Evolutionary conservation across 2,888 invertebrate genomes (phyloP).

Genomic region (Heteropelma amictum): DNA sequence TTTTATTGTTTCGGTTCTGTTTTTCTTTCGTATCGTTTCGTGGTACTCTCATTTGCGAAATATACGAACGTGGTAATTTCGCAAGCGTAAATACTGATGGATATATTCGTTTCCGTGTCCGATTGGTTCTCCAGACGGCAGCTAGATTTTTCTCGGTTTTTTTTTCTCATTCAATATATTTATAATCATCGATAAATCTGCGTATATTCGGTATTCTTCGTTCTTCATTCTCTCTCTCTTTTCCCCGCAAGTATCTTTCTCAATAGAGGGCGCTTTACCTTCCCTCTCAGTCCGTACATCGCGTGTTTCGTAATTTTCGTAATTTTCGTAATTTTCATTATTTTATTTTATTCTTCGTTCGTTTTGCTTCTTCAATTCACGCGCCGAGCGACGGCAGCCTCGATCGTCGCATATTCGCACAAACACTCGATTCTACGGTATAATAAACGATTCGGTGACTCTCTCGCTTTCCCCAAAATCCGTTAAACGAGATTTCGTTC

Average conservation of each 20-base stretch:
- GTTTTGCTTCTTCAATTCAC: constrained; percentile 68
- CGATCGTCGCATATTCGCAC: constrained; percentile 1
- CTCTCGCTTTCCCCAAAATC: too few relatives aligned
- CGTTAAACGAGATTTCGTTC: constrained; percentile 8
- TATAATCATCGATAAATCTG: constrained; percentile 48
- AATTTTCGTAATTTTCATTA: not conserved
- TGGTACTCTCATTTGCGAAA: constrained; percentile 31
- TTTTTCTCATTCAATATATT: constrained; percentile 53
- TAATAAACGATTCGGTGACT: too few relatives aligned
- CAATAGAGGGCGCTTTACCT: too few relatives aligned
- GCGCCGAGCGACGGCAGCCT: constrained; percentile 52
- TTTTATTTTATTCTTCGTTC: not conserved
- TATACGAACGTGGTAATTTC: constrained; percentile 53
- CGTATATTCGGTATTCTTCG: constrained; percentile 20
- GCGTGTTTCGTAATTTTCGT: not conserved
- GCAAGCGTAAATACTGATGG: constrained; percentile 73
- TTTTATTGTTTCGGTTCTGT: too few relatives aligned
- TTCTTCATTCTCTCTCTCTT: constrained; percentile 4
- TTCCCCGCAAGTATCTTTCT: constrained; percentile 22
- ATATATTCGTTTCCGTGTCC: constrained; percentile 65
- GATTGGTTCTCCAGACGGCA: constrained; percentile 20
- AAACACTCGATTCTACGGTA: too few relatives aligned
- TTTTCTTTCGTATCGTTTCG: too few relatives aligned
- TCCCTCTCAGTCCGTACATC: too few relatives aligned
- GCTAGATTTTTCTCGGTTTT: constrained; percentile 23